Percentiles rank a stretch among this genome's conserved stretches.
These are phyloP conservation scores for Anthophora plumipes DNA, from an alignment of 2,888 invertebrate species.

Conservation along the genomic window DNA sequence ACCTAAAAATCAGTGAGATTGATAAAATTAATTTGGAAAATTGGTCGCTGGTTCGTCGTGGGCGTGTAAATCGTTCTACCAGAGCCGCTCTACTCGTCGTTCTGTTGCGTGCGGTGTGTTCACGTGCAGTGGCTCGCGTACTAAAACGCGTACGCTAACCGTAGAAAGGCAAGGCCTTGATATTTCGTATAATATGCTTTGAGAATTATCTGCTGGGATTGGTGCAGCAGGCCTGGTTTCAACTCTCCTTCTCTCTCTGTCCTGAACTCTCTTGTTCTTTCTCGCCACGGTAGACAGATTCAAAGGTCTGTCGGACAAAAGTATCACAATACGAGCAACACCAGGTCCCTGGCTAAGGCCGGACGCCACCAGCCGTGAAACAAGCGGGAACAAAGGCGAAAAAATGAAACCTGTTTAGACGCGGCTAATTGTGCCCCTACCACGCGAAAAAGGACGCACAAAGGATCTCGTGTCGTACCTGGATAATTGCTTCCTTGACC, in stretches of 20 bases:
- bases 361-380: slow-evolving; percentile 50
- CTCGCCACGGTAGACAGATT: slow-evolving; percentile 45
- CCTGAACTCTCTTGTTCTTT: slow-evolving; percentile 17
- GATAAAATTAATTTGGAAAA: not conserved
- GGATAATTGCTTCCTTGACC: slow-evolving; percentile 20
- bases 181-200: slow-evolving; percentile 80
- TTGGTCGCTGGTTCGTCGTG: not conserved
- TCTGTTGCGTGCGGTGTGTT: slow-evolving; percentile 36
- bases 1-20: not conserved
- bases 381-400: slow-evolving; percentile 1
- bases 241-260: slow-evolving; percentile 42
- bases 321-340: slow-evolving; percentile 51
- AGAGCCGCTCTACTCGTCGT: slow-evolving; percentile 3
- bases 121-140: slow-evolving; percentile 52
- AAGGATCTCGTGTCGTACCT: slow-evolving; percentile 30
- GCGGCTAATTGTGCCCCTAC: slow-evolving; percentile 51
- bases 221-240: slow-evolving; percentile 70
- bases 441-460: slow-evolving; percentile 23
- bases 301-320: slow-evolving; percentile 58
- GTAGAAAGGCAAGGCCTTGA: slow-evolving; percentile 81
- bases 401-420: slow-evolving; percentile 51
- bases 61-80: slow-evolving; percentile 29
- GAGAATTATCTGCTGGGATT: slow-evolving; percentile 77
- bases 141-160: slow-evolving; percentile 50
- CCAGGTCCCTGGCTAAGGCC: slow-evolving; percentile 31